Conservation (phyloP, 1,140 invertebrate genomes). For the Drosophila pandora region DNA sequence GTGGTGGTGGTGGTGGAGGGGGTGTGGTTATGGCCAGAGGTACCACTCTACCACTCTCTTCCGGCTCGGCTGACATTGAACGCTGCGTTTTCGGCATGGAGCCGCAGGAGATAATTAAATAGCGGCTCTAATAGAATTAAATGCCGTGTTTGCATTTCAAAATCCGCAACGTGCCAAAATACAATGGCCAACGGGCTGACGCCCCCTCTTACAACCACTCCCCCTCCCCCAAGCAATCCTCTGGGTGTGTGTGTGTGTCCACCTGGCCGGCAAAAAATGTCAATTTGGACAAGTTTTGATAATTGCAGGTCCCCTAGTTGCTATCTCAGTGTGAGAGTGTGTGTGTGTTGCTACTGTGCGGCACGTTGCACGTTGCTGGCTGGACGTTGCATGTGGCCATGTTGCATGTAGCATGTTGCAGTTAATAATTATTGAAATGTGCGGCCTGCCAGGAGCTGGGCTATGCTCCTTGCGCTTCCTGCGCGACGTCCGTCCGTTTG, state of each 20-base stretch:
- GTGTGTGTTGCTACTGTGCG: conserved; percentile 60
- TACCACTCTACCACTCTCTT: conserved; percentile 24
- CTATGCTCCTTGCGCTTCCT: conserved; percentile 77
- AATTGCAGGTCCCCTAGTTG: conserved; percentile 63
- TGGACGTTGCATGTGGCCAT: conserved; percentile 51
- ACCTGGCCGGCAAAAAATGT: conserved; percentile 62
- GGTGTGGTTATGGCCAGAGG: background rate
- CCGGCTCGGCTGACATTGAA: conserved; percentile 71
- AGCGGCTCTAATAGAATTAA: conserved; percentile 79
- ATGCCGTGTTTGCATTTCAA: conserved; percentile 82
- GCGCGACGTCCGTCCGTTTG: conserved; percentile 63
- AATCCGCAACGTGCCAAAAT: conserved; percentile 74
- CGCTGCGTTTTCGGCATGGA: conserved; percentile 48
- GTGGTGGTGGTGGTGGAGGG: background rate
- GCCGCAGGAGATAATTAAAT: conserved; percentile 79
- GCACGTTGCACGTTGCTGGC: conserved; percentile 53
- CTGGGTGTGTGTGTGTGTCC: background rate
- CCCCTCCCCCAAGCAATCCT: background rate
- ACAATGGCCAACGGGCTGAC: conserved; percentile 50
- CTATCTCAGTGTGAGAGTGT: conserved; percentile 25
- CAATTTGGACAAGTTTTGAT: conserved; percentile 81
- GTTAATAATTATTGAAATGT: conserved; percentile 83
- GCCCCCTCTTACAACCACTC: conserved; percentile 3
- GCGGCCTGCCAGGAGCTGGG: conserved; percentile 76
- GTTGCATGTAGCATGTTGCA: conserved; percentile 80